Evolutionary conservation across 1,140 invertebrate species (phyloP).

Genomic region (Cydia fagiglandana): DNA sequence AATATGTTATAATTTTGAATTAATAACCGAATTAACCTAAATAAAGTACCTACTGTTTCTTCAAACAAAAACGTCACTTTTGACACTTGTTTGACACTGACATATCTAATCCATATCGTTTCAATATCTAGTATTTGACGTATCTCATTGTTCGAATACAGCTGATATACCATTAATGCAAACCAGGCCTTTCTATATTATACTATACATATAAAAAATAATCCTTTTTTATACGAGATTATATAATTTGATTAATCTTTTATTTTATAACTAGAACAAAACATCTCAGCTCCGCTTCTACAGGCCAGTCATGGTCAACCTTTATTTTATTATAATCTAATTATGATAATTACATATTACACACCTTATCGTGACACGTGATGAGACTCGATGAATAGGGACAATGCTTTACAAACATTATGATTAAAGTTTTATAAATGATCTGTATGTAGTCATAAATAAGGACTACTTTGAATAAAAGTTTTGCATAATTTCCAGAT

Average conservation of each 20-base stretch:
- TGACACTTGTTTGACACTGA: too few relatives aligned
- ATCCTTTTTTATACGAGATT: neutral
- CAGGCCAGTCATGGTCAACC: conserved; percentile 17
- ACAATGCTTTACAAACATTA: neutral
- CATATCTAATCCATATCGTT: too few relatives aligned
- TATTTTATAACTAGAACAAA: too few relatives aligned
- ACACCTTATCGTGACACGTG: conserved; percentile 20
- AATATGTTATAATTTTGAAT: too few relatives aligned
- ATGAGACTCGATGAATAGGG: neutral
- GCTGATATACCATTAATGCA: too few relatives aligned
- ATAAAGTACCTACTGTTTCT: too few relatives aligned
- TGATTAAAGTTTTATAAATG: neutral
- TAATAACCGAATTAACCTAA: too few relatives aligned
- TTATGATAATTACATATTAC: conserved; percentile 26
- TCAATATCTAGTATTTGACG: too few relatives aligned
- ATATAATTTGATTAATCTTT: neutral
- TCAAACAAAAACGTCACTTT: too few relatives aligned
- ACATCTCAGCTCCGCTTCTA: neutral
- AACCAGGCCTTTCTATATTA: too few relatives aligned
- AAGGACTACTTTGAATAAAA: neutral
- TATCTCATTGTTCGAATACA: too few relatives aligned
- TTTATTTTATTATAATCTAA: conserved; percentile 8
- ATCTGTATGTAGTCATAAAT: neutral
- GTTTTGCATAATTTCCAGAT: neutral
- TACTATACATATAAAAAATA: too few relatives aligned